Evolutionary conservation across 2,797 vertebrate genomes (phyloP), one percentile per base, ranked within the genome.

Genomic region (Anas georgica): DNA sequence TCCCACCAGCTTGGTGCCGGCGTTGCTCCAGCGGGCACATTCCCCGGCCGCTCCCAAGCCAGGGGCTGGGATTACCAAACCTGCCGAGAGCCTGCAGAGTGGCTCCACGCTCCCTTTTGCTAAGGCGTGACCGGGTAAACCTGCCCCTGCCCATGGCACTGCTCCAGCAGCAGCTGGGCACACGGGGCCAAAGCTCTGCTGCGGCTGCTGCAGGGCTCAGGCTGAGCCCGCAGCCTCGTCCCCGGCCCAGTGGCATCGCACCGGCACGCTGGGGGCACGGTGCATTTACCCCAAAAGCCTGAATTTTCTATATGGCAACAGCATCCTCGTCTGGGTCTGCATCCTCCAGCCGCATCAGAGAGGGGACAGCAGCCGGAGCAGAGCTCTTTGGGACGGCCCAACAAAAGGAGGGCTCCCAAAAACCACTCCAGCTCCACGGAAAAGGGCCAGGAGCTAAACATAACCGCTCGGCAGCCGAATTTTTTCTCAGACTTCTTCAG

Each of bases 1-100:
- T 3, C 54, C 86, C 5, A 5, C 37, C 3, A 52, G 5, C 79
- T 9, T 11, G 23, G 23, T 39, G 55, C 15, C 17, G 12, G 14
- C 88, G 82, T 74, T 95, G 81, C 92, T 88, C 54, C 10, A 35
- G 29, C 9, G 5, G 91, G 88, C 56, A 74, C 0, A 3, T 41
- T 72, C 33, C 81, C 25, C n/a, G 25, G 88, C 86, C 72, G 0
- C 95, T 95, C 93, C 96, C 92, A 81, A 66, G 29, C 14, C 81
- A 4, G 72, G n/a, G 75, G 33, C 33, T 14, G 62, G 55, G 6
- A 54, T 35, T 37, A 80, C 20, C 64, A 90, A 82, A 94, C 76
- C 79, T 86, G 92, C 39, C 73, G 21, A 2, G 50, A 85, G 91
- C 84, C 93, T 17, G 46, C 21, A 31, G 91, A 89, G 33, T 12